Base-by-base conservation (phyloP, 2,113 vertebrate species). In the Xiphophorus hellerii region DNA sequence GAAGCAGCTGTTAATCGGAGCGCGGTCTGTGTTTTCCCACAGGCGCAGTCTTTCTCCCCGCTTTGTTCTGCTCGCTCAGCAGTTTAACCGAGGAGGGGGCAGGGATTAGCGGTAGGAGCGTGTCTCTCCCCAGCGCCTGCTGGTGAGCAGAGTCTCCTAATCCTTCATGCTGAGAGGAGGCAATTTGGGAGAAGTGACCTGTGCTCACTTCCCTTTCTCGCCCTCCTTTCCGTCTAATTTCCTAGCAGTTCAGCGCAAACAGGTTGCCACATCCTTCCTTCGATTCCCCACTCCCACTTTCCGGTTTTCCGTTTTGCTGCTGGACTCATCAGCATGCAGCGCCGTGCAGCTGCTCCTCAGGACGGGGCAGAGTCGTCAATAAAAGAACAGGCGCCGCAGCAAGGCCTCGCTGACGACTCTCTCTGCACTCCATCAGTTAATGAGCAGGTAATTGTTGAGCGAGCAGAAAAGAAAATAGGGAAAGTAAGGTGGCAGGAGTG, bases 181-280 rank as follows among this genome's bases (percentile, higher is more conserved):
- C 85, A 84, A 90, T 92, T 92, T 91, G 81, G 76, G 71, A 73
- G 85, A 90, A 90, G 90, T 85, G 85, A 93, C 87, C 90, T 76
- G 76, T 71, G 78, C 84, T 90, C 78, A 61, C 83, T 86, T 81
- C 76, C 76, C 82, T 85, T 75, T 81, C 51, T 74, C 67, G 27
- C n/a, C 54, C 73, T 31, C 30, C 71, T 76, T 62, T 35, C 77
- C 66, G 48, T 66, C 73, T 71, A 3, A 79, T 58, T 51, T 75
- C 69, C 67, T 75, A 71, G 62, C 70, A 77, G 63, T 54, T 60
- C 62, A 51, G 66, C 69, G 62, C 81, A 87, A 86, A 76, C 68
- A 61, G 54, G 35, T 28, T n/a, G 58, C 79, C 27, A 73, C 81
- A 83, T 73, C 72, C 81, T 73, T 82, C 58, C 66, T 63, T 48